phyloP scores from a whole-genome alignment of 2,797 vertebrate genomes.

The Enteromius fasciolatus region DNA sequence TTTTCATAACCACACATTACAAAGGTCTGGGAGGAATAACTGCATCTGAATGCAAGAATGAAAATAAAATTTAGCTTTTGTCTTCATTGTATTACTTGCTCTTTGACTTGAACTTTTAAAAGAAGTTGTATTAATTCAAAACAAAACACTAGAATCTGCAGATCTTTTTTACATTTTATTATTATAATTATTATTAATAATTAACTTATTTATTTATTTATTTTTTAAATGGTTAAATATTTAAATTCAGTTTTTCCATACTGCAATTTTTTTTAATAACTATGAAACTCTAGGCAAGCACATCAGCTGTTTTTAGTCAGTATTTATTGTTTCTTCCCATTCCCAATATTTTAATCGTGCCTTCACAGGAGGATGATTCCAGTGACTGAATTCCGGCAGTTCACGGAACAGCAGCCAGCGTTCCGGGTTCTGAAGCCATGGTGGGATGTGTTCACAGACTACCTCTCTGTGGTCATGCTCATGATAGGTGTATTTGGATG shows the following conservation, averaged over 20 bases:
- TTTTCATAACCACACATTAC: neutral
- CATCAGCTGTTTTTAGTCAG: neutral
- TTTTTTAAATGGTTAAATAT: neutral
- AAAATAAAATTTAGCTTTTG: neutral
- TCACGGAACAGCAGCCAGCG: constrained; percentile 95
- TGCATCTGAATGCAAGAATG: neutral
- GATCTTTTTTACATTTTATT: neutral
- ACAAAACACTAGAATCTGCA: neutral
- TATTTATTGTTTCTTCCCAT: neutral
- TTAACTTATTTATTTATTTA: neutral
- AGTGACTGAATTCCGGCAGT: constrained; percentile 96
- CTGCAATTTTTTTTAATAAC: neutral
- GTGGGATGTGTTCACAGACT: constrained; percentile 99
- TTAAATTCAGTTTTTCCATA: neutral
- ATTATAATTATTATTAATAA: neutral
- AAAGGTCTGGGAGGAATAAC: neutral
- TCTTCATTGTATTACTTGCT: neutral
- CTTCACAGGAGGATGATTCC: constrained; percentile 93
- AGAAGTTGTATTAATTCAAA: neutral
- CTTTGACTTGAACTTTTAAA: neutral
- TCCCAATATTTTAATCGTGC: constrained; percentile 39
- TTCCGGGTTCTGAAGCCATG: constrained; percentile 98
- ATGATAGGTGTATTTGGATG: constrained; percentile 99
- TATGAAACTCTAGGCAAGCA: neutral
- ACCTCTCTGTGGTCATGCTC: constrained; percentile 95